phyloP scores from a whole-genome alignment of 2,888 invertebrate species.

The Lampropteryx suffumata region DNA sequence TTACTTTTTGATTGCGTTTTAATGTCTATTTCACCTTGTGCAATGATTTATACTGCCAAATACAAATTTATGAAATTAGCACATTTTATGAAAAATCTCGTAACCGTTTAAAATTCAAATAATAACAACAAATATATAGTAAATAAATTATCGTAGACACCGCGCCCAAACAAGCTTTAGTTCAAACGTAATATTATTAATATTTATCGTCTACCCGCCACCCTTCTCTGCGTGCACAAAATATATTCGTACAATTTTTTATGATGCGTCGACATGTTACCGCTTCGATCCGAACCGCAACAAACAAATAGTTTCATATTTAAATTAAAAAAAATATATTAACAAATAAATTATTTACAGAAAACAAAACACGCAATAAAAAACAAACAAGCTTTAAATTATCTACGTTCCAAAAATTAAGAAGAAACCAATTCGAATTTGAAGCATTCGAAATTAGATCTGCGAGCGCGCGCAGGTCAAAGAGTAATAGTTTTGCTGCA shows the following conservation, averaged over 20 bases:
- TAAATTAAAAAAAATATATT: constrained; percentile 21
- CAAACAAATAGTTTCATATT: not conserved
- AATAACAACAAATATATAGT: not conserved
- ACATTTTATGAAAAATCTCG: no score
- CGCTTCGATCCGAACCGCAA: constrained; percentile 41
- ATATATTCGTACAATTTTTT: constrained; percentile 38
- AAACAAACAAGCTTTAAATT: constrained; percentile 51
- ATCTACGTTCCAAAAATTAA: constrained; percentile 31
- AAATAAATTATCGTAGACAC: constrained; percentile 23
- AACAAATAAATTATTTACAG: constrained; percentile 45
- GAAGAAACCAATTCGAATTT: constrained; percentile 28
- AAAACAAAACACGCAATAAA: constrained; percentile 50
- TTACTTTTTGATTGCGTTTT: no score
- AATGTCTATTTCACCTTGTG: no score
- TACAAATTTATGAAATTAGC: no score
- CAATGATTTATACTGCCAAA: no score
- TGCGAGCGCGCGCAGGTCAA: constrained; percentile 36
- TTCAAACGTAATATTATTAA: constrained; percentile 34
- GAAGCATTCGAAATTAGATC: constrained; percentile 28
- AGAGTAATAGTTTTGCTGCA: constrained; percentile 34
- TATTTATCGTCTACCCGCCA: constrained; percentile 37
- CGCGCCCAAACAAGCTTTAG: constrained; percentile 32
- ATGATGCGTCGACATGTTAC: constrained; percentile 41
- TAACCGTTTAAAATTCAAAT: no score
- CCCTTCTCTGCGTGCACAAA: constrained; percentile 43